phyloP scores from a whole-genome alignment of 2,113 vertebrate species.

The Mellivora capensis region DNA sequence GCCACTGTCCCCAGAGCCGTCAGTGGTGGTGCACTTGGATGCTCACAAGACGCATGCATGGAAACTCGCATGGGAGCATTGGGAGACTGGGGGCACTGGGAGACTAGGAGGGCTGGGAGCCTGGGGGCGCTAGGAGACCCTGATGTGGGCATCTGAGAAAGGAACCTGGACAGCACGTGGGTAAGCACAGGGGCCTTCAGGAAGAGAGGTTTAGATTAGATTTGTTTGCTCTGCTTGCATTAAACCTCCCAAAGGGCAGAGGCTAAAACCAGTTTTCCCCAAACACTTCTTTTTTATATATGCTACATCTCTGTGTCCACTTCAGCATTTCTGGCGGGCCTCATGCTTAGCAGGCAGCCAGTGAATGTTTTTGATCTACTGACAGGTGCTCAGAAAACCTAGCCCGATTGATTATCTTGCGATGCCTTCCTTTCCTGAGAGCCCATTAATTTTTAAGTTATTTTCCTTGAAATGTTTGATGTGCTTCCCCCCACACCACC shows the following conservation, averaged over 20 bases:
- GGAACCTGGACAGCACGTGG: neutral
- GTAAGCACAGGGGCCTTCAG: neutral
- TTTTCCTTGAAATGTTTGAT: neutral
- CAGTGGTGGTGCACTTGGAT: neutral
- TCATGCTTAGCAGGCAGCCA: neutral
- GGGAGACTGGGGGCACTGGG: too few relatives aligned
- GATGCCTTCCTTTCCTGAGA: slow-evolving; percentile 13
- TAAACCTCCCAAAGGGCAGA: neutral
- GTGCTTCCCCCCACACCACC: neutral
- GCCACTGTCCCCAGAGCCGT: neutral
- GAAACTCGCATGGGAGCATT: neutral
- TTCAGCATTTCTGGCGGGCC: neutral
- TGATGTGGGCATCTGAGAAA: neutral
- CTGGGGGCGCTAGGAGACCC: too few relatives aligned
- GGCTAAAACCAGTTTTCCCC: neutral
- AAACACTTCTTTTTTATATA: neutral
- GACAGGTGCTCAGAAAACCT: slow-evolving; percentile 18
- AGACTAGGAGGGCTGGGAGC: neutral
- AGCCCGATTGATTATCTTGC: neutral
- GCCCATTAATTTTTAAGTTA: slow-evolving; percentile 30
- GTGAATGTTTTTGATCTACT: neutral
- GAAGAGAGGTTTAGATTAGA: neutral
- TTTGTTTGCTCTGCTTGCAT: neutral
- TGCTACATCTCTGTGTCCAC: neutral
- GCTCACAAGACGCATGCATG: accelerated